phyloP scores from a whole-genome alignment of 1,140 invertebrate genomes.

The Bombus impatiens region DNA sequence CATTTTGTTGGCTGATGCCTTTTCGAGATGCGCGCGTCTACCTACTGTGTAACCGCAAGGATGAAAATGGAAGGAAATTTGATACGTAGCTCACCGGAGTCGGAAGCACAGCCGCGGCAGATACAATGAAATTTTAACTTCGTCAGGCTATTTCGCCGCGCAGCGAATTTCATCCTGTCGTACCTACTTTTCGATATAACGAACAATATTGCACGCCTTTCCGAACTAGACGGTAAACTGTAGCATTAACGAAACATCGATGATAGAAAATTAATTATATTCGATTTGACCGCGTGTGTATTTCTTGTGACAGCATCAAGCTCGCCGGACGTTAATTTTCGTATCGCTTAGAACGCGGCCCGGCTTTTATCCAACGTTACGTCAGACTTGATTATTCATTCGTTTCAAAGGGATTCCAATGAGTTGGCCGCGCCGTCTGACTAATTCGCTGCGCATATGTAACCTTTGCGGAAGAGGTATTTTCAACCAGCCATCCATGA shows the following conservation, averaged over 20 bases:
- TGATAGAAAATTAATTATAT: conserved; percentile 31
- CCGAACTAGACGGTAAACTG: no score
- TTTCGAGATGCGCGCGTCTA: not conserved
- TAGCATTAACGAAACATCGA: conserved; percentile 9
- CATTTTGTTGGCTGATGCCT: not conserved
- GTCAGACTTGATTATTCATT: not conserved
- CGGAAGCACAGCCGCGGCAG: conserved; percentile 1
- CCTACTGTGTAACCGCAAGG: not conserved
- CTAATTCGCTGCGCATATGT: not conserved
- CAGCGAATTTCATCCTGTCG: conserved; percentile 16
- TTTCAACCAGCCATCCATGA: not conserved
- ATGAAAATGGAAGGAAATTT: conserved; percentile 39
- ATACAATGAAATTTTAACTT: conserved; percentile 48
- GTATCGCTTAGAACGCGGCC: not conserved
- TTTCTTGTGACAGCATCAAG: conserved; percentile 4
- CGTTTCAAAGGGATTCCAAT: conserved; percentile 16
- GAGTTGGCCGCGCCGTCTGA: not conserved
- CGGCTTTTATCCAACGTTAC: conserved; percentile 5
- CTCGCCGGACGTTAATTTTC: not conserved
- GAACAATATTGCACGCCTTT: not conserved
- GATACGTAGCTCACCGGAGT: conserved; percentile 7
- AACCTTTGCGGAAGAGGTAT: not conserved
- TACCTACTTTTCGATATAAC: not conserved
- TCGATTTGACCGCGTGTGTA: not conserved
- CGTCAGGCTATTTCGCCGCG: not conserved